Evolutionary conservation across 2,797 vertebrate species (phyloP), one percentile per base, ranked within the genome.

Genomic region (Enteromius fasciolatus): DNA sequence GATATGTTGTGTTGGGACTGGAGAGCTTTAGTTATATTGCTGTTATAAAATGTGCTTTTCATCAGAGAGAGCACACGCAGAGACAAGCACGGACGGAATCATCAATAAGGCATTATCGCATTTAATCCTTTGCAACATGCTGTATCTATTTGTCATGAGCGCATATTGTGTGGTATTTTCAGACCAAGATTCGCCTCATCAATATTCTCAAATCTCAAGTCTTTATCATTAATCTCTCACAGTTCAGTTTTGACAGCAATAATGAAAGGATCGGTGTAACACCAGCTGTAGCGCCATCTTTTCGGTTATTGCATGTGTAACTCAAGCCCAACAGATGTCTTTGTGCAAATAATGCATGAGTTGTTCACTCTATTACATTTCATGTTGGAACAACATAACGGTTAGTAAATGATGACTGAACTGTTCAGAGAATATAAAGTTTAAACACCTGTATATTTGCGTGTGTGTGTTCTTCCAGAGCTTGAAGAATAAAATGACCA

Each of bases 401-500:
- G 23, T 48, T 25, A 48, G 15, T 48, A 69, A 69, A 28, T 5
- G 17, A 28, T 18, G 15, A 70, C 0, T 28, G 23, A 48, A 48
- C 18, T 72, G 67, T 28, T 64, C 28, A 5, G 17, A 46, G 61
- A 64, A 48, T 50, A 46, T 70, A 41, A 14, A 23, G 7, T 54
- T 78, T 12, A 59, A 23, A 25, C 57, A 57, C 33, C 7, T 68
- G 28, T 7, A 76, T 44, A 41, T 82, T 9, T 77, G n/a, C n/a
- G 10, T 36, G 46, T 83, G 67, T 73, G 17, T 64, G 76, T 78
- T 77, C 17, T 80, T 82, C 33, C 48, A 76, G 85, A 80, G 79
- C 64, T 74, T 59, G 46, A 54, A 54, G 68, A n/a, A 81, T 84
- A 85, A 76, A 25, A 72, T 36, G 73, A 75, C 59, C 73, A 81